Conservation (phyloP, 2,113 vertebrate genomes). For the Orientallactaga bullata region DNA sequence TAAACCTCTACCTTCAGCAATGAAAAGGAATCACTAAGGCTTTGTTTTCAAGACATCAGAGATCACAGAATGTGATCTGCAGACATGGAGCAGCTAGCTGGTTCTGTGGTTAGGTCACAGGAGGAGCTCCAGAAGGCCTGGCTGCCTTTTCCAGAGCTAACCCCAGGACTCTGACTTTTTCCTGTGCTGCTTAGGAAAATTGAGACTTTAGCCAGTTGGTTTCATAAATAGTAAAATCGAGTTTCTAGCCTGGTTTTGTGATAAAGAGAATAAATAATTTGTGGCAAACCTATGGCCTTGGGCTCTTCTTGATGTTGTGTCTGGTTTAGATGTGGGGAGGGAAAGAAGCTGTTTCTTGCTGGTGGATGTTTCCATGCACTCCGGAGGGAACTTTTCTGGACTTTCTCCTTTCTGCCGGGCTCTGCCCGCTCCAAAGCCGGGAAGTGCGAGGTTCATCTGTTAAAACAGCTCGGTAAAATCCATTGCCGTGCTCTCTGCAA, state of each 20-base stretch:
- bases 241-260: background rate
- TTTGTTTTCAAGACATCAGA: conserved; percentile 7
- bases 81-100: fast-evolving
- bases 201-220: background rate
- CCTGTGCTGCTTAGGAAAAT: conserved; percentile 9
- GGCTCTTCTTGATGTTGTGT: background rate
- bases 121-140: background rate
- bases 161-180: background rate
- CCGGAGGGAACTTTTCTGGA: background rate
- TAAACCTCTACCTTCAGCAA: background rate
- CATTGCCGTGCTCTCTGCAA: background rate
- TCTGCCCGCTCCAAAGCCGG: conserved; percentile 13
- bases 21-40: background rate
- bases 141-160: background rate
- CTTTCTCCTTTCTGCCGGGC: background rate
- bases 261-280: background rate
- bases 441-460: background rate
- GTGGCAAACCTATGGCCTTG: background rate
- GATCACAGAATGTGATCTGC: background rate
- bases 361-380: background rate
- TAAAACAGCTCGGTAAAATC: conserved; percentile 34
- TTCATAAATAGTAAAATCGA: conserved; percentile 26
- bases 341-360: background rate
- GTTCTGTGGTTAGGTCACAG: background rate
- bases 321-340: background rate